A percentile compares a stretch with the other conserved stretches of the same genome.
These are phyloP conservation scores for Temnopleurus reevesii DNA, from an alignment of 53 echinoderm and acorn worm species.

Conservation along the genomic window DNA sequence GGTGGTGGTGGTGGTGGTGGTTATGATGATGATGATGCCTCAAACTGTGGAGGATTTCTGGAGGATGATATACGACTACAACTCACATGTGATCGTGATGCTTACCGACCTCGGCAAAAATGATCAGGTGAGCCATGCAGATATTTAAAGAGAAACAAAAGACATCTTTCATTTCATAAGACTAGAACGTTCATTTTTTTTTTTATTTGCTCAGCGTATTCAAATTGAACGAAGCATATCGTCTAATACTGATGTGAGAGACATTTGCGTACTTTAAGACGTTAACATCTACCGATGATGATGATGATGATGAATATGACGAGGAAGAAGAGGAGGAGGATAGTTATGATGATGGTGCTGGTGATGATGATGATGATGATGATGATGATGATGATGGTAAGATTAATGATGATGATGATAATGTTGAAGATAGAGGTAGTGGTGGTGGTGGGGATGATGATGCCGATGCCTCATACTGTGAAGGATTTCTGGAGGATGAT, in stretches of 20 bases:
- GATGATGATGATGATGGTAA: neutral
- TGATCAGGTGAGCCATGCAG: slow-evolving; percentile 66
- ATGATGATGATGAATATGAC: too few species aligned
- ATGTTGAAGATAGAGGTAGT: too few species aligned
- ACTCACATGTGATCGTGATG: slow-evolving; percentile 49
- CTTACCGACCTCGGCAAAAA: slow-evolving; percentile 53
- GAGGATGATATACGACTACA: slow-evolving; percentile 73
- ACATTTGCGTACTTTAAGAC: too few species aligned
- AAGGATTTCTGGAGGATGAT: slow-evolving; percentile 80
- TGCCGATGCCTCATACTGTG: slow-evolving; percentile 64
- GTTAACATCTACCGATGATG: too few species aligned
- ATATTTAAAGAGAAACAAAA: neutral
- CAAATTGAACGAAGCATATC: too few species aligned
- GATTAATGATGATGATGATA: neutral
- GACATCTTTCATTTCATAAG: too few species aligned
- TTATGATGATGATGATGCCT: slow-evolving; percentile 50
- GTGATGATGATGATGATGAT: neutral
- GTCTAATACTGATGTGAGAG: too few species aligned
- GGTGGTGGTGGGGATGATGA: too few species aligned
- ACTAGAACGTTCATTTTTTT: too few species aligned
- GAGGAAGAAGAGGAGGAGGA: too few species aligned
- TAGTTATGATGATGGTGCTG: neutral
- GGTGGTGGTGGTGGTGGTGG: neutral
- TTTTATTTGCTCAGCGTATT: too few species aligned
- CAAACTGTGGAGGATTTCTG: slow-evolving; percentile 70